phyloP scores from a whole-genome alignment of 1,140 invertebrate species.

The Melanaphis sacchari region DNA sequence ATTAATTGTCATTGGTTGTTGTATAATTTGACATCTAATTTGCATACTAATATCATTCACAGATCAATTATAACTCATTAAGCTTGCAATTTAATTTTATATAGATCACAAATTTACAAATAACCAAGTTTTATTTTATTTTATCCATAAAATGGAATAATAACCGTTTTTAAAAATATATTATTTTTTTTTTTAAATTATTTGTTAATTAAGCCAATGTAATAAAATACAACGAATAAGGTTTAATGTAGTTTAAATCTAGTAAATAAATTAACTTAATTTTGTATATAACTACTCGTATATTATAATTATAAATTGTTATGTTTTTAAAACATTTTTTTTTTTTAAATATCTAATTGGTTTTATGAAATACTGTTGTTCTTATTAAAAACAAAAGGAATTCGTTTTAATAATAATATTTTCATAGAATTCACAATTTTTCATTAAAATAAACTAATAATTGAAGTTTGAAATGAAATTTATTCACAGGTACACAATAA shows the following conservation, averaged over 20 bases:
- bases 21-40: neutral
- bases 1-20: neutral
- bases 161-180: neutral
- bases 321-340: neutral
- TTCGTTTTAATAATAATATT: neutral
- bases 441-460: neutral
- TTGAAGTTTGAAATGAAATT: slow-evolving; percentile 3
- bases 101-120: neutral
- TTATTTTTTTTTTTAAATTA: neutral
- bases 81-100: neutral
- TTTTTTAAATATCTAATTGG: neutral
- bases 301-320: too few relatives aligned
- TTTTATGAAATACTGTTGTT: neutral
- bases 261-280: neutral
- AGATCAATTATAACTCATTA: neutral
- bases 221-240: neutral
- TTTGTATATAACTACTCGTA: too few relatives aligned
- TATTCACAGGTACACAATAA: neutral
- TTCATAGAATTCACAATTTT: neutral
- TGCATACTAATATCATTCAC: neutral
- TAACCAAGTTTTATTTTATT: neutral
- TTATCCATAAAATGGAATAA: neutral
- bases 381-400: neutral
- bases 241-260: slow-evolving; percentile 9
- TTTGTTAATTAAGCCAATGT: neutral